A percentile compares a stretch with the other conserved stretches of the same genome.
These are phyloP conservation scores for Anoplopoma fimbria DNA, from an alignment of 2,113 vertebrate species.

Conservation along the genomic window DNA sequence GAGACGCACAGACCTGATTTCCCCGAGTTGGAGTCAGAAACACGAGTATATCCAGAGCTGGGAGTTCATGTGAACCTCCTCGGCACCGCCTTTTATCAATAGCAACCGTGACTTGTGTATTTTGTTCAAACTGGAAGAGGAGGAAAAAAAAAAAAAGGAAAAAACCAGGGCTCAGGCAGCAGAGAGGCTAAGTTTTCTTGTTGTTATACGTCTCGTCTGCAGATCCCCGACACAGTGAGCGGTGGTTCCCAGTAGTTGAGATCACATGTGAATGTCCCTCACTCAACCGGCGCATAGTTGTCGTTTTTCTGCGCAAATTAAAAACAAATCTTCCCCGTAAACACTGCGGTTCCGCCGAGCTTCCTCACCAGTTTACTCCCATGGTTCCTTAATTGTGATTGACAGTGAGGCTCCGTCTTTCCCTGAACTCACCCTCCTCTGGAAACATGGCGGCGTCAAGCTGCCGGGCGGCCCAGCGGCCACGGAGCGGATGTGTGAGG, in stretches of 20 bases:
- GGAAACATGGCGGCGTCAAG: slow-evolving; percentile 68
- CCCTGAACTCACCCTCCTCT: slow-evolving; percentile 81
- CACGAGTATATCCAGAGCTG: slow-evolving; percentile 39
- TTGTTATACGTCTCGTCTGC: slow-evolving; percentile 69
- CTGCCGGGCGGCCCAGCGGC: rapidly evolving
- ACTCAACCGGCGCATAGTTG: slow-evolving; percentile 73
- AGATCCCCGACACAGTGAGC: slow-evolving; percentile 73
- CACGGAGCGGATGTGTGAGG: background rate
- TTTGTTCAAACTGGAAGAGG: slow-evolving; percentile 49
- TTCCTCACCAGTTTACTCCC: slow-evolving; percentile 80
- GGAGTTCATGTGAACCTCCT: slow-evolving; percentile 50
- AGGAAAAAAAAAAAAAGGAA: slow-evolving; percentile 29
- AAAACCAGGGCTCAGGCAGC: slow-evolving; percentile 58
- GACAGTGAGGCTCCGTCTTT: slow-evolving; percentile 82
- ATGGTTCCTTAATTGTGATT: slow-evolving; percentile 83
- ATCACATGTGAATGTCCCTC: slow-evolving; percentile 56
- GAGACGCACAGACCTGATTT: slow-evolving; percentile 70
- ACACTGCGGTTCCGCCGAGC: slow-evolving; percentile 72
- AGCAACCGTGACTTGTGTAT: slow-evolving; percentile 55
- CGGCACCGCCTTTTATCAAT: slow-evolving; percentile 62
- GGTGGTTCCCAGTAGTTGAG: slow-evolving; percentile 65
- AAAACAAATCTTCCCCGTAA: slow-evolving; percentile 62
- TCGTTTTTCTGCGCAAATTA: slow-evolving; percentile 40
- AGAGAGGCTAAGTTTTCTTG: slow-evolving; percentile 75
- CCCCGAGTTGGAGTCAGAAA: slow-evolving; percentile 61